Base-by-base conservation (phyloP, 2,113 vertebrate species). In the Anarrhichthys ocellatus region DNA sequence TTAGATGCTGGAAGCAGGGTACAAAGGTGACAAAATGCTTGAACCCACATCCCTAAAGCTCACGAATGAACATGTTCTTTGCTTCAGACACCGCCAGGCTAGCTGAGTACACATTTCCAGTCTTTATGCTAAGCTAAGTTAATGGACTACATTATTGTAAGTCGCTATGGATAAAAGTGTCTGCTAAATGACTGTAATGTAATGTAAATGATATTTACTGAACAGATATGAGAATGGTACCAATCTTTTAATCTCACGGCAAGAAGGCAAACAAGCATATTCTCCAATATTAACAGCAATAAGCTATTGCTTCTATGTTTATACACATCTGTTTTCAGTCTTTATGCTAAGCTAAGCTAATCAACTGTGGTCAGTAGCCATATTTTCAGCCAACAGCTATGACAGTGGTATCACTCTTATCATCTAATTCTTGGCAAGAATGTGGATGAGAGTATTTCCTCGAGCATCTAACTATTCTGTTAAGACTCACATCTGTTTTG, bases 81-180 rank as follows among this genome's bases (percentile, higher is more conserved):
- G 1, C 15, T 38, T 54, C 3, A 6, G 13, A 59, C 52, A 36
- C 5, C 29, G 50, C 54, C 20, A 27, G 13, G 32, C 22, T 27
- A 27, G 22, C 50, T 18, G n/a, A 32, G 13, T 27, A 2, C n/a
- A 24, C 3, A 4, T 62, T 22, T 27, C 8, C 22, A 6, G 5
- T 15, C 15, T 74, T 34, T 18, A 62, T 14, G 27, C 72, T 58
- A 44, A 52, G 61, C n/a, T 66, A 72, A 42, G 40, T 14, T 78
- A 68, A 67, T 27, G 13, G 4, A 42, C 22, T 24, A 15, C 36
- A 13, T 42, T 29, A 13, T 29, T 29, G 29, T 29, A 29, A 29
- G 29, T 29, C 29, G 29, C 29, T 29, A 2, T 29, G 29, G 29
- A 29, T 29, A 29, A 29, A 29, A 29, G 29, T 2, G 29, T 29